Evolutionary conservation across 2,113 vertebrate genomes (phyloP), one percentile per base, ranked within the genome.

Genomic region (Machaerirhynchus nigripectus): DNA sequence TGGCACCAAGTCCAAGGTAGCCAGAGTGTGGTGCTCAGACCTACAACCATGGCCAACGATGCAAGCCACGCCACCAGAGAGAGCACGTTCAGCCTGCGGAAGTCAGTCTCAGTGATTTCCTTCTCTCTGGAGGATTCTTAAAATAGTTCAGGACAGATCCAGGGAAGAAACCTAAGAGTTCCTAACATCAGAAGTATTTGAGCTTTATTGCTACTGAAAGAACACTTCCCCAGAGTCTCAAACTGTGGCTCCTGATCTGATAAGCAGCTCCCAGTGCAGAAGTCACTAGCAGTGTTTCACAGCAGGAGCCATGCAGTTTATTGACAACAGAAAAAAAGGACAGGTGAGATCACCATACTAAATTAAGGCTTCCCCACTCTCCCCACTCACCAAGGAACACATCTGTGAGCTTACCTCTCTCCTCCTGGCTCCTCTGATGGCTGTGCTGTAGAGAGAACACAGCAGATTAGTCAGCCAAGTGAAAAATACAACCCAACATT

Each of bases 371-470:
- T 88, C 39, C 35, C 60, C 56, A 46, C 65, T 63, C 37, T 71
- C n/a, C 75, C 33, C 56, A 57, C 47, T 39, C 35, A 64, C 26
- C 35, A 81, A 39, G 57, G 39, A 69, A 50, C 49, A 46, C 14
- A 42, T 71, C 31, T 49, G 64, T 14, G 84, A 84, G 53, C 96
- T 94, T 95, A 97, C 97, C 97, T 97, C 59, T 97, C 96, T 77
- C 95, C 93, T 94, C 96, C 92, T 0, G 28, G 93, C 89, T 97
- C 97, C 77, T 97, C 97, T 0, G 86, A 94, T 7, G 87, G 96
- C 73, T 97, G 97, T 80, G 93, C 97, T 97, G 94, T 42, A 91
- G 81, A 76, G 52, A 90, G 78, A 97, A 94, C 37, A 93, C 10
- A 83, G 61, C 27, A 57, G 19, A 93, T 83, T 55, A 82, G 74